Evolutionary conservation across 1,140 invertebrate genomes (phyloP).

Genomic region (Drosophila rhopaloa): DNA sequence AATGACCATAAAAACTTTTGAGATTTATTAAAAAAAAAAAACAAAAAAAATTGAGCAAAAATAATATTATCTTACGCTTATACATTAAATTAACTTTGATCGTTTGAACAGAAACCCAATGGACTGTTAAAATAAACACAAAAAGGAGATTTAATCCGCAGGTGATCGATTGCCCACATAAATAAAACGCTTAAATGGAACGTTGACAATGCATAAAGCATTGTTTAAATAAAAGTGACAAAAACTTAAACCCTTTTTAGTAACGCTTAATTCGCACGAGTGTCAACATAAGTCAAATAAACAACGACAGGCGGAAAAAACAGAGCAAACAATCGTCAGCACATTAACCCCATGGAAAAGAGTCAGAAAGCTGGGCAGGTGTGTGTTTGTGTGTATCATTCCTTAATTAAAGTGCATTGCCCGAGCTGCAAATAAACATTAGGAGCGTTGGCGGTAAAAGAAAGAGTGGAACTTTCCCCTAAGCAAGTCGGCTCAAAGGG

Average conservation of each 20-base stretch:
- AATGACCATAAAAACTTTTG: not conserved
- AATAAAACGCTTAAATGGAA: slow-evolving; percentile 46
- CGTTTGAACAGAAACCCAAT: slow-evolving; percentile 2
- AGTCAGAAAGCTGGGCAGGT: slow-evolving; percentile 33
- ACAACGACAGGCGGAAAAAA: slow-evolving; percentile 24
- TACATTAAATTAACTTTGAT: slow-evolving; percentile 17
- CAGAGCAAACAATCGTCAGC: slow-evolving; percentile 57
- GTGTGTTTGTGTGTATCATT: slow-evolving; percentile 15
- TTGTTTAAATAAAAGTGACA: slow-evolving; percentile 45
- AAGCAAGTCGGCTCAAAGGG: slow-evolving; percentile 28
- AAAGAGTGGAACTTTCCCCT: slow-evolving; percentile 21
- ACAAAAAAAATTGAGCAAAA: not conserved
- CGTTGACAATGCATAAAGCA: slow-evolving; percentile 43
- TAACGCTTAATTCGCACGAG: slow-evolving; percentile 62
- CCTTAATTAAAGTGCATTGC: slow-evolving; percentile 65
- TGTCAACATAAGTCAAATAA: slow-evolving; percentile 57
- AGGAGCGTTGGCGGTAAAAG: slow-evolving; percentile 7
- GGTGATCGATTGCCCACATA: slow-evolving; percentile 21
- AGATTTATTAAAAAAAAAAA: not conserved
- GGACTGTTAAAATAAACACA: not conserved
- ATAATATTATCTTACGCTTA: slow-evolving; percentile 5
- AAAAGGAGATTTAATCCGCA: slow-evolving; percentile 27
- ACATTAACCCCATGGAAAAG: slow-evolving; percentile 56
- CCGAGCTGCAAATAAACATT: slow-evolving; percentile 10
- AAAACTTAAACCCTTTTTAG: slow-evolving; percentile 29